Percentiles rank a stretch among this genome's conserved stretches.
Conservation (phyloP, 2,797 vertebrate genomes). For the Propithecus perrieri region DNA sequence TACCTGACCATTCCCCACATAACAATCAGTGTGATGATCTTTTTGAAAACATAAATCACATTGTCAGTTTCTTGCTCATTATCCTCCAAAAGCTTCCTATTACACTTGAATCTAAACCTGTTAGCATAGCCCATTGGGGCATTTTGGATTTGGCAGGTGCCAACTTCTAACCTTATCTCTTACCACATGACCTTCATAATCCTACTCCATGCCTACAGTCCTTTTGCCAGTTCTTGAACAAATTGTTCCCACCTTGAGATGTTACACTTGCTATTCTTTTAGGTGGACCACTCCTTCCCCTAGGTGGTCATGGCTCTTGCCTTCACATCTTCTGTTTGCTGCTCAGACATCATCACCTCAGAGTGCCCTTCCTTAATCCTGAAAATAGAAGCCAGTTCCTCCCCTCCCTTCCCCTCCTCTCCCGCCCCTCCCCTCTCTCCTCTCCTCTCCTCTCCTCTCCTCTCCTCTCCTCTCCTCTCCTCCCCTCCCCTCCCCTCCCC, state of each 20-base stretch:
- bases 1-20: neutral
- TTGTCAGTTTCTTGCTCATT: neutral
- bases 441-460: no score
- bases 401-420: neutral
- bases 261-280: neutral
- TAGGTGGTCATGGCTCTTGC: neutral
- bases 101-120: neutral
- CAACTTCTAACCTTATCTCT: neutral
- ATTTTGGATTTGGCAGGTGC: neutral
- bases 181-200: neutral
- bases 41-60: neutral
- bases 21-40: neutral
- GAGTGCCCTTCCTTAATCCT: neutral
- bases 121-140: neutral
- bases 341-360: neutral
- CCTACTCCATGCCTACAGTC: neutral
- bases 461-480: no score
- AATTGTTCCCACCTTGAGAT: neutral
- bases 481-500: no score
- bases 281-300: neutral
- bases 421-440: no score
- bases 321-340: neutral
- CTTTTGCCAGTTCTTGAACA: neutral
- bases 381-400: neutral
- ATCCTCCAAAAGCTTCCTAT: neutral